These are phyloP conservation scores for Cheilosia urbana DNA, from an alignment of 2,888 invertebrate genomes.

Conservation along the genomic window DNA sequence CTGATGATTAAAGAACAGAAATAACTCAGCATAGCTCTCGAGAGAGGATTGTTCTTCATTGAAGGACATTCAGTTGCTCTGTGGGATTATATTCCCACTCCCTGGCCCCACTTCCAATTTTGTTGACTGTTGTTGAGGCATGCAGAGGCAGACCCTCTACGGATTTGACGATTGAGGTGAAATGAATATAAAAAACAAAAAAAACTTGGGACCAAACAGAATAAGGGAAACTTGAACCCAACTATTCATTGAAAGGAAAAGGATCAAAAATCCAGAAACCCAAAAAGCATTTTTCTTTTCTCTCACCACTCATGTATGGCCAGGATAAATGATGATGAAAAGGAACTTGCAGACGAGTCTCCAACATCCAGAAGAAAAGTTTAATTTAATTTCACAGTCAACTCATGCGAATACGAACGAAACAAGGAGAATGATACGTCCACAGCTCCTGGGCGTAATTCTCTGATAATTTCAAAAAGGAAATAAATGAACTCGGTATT, in stretches of 20 bases:
- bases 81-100: constrained; percentile 41
- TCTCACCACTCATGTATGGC: constrained; percentile 33
- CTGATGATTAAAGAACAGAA: constrained; percentile 66
- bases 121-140: constrained; percentile 44
- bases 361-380: constrained; percentile 43
- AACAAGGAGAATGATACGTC: constrained; percentile 48
- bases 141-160: constrained; percentile 56
- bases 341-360: constrained; percentile 37
- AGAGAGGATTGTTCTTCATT: constrained; percentile 64
- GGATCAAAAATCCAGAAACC: constrained; percentile 50
- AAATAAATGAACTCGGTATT: constrained; percentile 38
- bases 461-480: constrained; percentile 16
- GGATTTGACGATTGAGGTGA: constrained; percentile 61
- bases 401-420: constrained; percentile 63
- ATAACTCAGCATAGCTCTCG: constrained; percentile 65
- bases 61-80: constrained; percentile 67
- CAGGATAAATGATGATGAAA: constrained; percentile 12
- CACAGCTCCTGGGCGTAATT: constrained; percentile 13
- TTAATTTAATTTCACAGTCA: constrained; percentile 66
- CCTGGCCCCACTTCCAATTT: neutral
- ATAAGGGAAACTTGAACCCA: constrained; percentile 19
- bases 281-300: constrained; percentile 43
- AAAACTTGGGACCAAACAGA: constrained; percentile 1
- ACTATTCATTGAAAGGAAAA: constrained; percentile 29
- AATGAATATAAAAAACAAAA: constrained; percentile 24